Conservation (phyloP, 2,888 invertebrate genomes). For the Physocephala rufipes region DNA sequence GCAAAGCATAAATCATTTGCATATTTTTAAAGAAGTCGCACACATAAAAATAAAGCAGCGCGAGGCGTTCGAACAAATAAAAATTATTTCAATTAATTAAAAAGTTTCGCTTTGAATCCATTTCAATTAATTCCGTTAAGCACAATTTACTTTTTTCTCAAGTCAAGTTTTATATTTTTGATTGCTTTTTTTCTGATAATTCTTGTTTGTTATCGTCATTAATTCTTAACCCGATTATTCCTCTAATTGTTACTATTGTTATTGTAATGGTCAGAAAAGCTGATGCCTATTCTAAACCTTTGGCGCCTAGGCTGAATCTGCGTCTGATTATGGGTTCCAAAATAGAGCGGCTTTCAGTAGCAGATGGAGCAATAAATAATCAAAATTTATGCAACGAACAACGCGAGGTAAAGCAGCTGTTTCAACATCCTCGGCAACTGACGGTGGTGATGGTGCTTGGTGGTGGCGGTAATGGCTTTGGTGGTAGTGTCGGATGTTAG, state of each 20-base stretch:
- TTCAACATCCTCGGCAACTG: neutral
- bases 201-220: constrained; percentile 15
- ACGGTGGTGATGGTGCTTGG: neutral
- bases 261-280: neutral
- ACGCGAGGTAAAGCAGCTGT: constrained; percentile 31
- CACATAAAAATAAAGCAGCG: too few species aligned
- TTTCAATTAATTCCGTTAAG: constrained; percentile 59
- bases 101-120: constrained; percentile 51
- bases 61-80: constrained; percentile 42
- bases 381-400: constrained; percentile 58
- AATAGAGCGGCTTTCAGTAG: constrained; percentile 61
- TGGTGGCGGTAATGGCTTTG: neutral
- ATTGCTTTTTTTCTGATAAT: neutral
- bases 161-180: constrained; percentile 51
- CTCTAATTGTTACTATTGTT: constrained; percentile 31
- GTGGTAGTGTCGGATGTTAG: neutral
- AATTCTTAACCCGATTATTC: constrained; percentile 3
- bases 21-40: constrained; percentile 55
- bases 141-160: constrained; percentile 59
- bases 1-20: constrained; percentile 61
- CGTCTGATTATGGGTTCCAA: constrained; percentile 47
- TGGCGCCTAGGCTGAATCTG: constrained; percentile 2
- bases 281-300: neutral
- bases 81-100: constrained; percentile 65
- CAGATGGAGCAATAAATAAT: constrained; percentile 64